A percentile compares a stretch with the other conserved stretches of the same genome.
These are phyloP conservation scores for Nycteola revayana DNA, from an alignment of 2,888 invertebrate genomes.

Conservation along the genomic window DNA sequence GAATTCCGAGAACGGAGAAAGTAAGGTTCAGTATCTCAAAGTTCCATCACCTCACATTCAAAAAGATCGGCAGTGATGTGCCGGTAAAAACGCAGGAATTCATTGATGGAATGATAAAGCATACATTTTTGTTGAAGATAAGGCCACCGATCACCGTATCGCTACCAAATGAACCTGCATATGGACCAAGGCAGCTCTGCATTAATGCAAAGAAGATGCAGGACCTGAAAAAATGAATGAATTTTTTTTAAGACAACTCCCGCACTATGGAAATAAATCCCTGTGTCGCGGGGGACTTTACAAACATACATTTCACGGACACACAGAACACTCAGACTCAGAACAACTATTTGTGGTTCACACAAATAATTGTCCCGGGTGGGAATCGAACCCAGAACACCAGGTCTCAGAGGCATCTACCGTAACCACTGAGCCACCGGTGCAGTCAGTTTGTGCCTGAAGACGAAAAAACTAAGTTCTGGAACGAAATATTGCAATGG, in stretches of 20 bases:
- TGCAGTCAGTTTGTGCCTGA: constrained; percentile 7
- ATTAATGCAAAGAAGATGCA: constrained; percentile 10
- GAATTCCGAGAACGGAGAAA: constrained; percentile 6
- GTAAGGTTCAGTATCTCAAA: constrained; percentile 9
- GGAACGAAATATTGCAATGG: constrained; percentile 6
- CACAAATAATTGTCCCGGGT: too few relatives aligned
- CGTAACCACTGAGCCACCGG: too few relatives aligned
- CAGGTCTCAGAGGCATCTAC: too few relatives aligned
- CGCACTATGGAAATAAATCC: too few relatives aligned
- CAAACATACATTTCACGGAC: too few relatives aligned
- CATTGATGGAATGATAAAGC: not conserved
- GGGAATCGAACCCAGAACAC: too few relatives aligned
- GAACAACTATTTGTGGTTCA: too few relatives aligned
- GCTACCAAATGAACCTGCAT: constrained; percentile 6
- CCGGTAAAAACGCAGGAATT: constrained; percentile 8
- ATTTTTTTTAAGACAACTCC: too few relatives aligned
- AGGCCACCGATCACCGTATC: constrained; percentile 7
- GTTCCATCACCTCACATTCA: constrained; percentile 6
- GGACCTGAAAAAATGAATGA: constrained; percentile 7
- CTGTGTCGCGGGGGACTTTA: too few relatives aligned
- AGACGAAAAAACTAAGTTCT: constrained; percentile 5
- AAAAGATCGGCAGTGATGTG: constrained; percentile 8
- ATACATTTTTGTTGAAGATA: constrained; percentile 8
- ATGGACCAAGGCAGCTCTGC: constrained; percentile 4
- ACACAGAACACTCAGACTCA: too few relatives aligned